Evolutionary conservation across 92 coral and sea anemone species (phyloP).

Genomic region (Umimayanthus kanabou): DNA sequence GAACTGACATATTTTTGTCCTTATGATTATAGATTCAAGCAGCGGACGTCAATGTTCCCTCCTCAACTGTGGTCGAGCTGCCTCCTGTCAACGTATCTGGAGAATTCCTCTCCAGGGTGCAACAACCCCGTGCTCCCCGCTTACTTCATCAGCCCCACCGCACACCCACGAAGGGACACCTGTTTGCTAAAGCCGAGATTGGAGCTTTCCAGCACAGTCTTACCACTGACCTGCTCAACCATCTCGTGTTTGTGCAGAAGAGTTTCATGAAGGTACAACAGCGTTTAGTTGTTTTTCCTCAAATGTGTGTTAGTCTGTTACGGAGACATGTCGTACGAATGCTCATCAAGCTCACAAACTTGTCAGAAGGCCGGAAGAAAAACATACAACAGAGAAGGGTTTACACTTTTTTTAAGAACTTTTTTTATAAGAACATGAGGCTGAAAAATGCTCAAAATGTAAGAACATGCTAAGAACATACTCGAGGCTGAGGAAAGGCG

Average conservation of each 20-base stretch:
- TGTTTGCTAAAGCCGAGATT: conserved; percentile 80
- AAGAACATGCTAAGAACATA: too few relatives aligned
- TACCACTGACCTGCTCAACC: conserved; percentile 95
- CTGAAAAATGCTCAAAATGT: too few relatives aligned
- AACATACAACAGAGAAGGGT: too few relatives aligned
- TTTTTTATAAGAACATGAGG: too few relatives aligned
- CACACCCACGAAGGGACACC: conserved; percentile 66
- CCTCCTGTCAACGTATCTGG: conserved; percentile 93
- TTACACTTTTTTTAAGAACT: too few relatives aligned
- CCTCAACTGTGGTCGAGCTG: background rate
- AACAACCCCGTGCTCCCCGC: conserved; percentile 50
- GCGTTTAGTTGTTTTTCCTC: background rate
- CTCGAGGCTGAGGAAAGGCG: too few relatives aligned
- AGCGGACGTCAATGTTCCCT: too few relatives aligned
- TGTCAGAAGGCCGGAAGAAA: too few relatives aligned
- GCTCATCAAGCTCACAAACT: too few relatives aligned
- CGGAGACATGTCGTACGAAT: too few relatives aligned
- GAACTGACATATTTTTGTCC: background rate
- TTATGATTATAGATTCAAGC: conserved; percentile 64
- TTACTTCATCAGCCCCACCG: conserved; percentile 15
- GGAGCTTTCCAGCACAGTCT: conserved; percentile 96
- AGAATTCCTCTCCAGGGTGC: conserved; percentile 59
- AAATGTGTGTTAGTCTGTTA: background rate
- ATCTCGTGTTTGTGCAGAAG: conserved; percentile 96
- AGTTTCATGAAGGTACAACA: conserved; percentile 95